Conservation (phyloP, 2,888 invertebrate genomes). For the Eilema caniola region DNA sequence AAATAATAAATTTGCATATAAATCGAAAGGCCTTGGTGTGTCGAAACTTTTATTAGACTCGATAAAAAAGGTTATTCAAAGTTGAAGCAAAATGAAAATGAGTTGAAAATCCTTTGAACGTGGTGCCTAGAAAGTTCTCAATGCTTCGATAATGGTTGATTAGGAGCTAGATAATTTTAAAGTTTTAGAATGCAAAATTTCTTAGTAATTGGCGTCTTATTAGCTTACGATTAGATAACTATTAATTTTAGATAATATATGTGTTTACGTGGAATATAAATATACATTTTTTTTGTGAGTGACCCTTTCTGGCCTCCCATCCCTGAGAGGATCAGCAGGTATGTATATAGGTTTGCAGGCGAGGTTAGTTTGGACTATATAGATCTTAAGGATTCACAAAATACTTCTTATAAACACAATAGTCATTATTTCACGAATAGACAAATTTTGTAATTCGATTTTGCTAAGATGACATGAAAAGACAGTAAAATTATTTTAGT, state of each 20-base stretch:
- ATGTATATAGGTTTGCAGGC: too few species aligned
- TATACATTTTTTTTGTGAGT: too few species aligned
- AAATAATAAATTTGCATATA: slow-evolving; percentile 52
- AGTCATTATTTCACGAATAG: neutral
- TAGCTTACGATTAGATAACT: neutral
- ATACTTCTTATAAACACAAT: too few species aligned
- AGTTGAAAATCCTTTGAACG: slow-evolving; percentile 51
- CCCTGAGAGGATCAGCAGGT: too few species aligned
- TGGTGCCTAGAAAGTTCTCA: slow-evolving; percentile 40
- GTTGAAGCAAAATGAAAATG: slow-evolving; percentile 47
- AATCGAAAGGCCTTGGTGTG: slow-evolving; percentile 49
- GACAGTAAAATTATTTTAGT: slow-evolving; percentile 21
- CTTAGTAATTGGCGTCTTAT: too few species aligned
- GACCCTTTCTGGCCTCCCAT: too few species aligned
- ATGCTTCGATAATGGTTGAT: slow-evolving; percentile 38
- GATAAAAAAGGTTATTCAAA: slow-evolving; percentile 49
- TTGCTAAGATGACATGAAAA: slow-evolving; percentile 3
- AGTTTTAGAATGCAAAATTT: slow-evolving; percentile 13
- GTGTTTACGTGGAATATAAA: too few species aligned
- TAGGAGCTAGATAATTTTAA: slow-evolving; percentile 38
- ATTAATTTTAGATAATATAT: too few species aligned
- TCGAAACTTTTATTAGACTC: slow-evolving; percentile 50
- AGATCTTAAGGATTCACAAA: too few species aligned
- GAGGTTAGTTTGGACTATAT: too few species aligned
- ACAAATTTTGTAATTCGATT: slow-evolving; percentile 1